Evolutionary conservation across 2,888 invertebrate genomes (phyloP).

Genomic region (Busseola fusca): DNA sequence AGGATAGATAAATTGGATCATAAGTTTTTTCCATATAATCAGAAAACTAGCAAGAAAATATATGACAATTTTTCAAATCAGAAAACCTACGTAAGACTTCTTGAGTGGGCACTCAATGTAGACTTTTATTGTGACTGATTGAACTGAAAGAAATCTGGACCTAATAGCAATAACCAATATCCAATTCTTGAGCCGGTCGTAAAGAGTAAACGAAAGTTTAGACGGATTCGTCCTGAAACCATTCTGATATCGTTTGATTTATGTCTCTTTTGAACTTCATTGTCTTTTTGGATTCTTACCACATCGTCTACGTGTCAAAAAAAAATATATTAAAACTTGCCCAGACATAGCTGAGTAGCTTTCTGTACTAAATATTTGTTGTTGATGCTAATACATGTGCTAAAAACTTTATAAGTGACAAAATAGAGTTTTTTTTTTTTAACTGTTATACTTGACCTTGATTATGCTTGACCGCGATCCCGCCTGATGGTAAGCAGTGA

Average conservation of each 20-base stretch:
- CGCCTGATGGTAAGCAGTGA: no score
- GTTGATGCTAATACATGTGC: no score
- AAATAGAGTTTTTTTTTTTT: no score
- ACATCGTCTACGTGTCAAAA: conserved; percentile 7
- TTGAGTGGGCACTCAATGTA: conserved; percentile 52
- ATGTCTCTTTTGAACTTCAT: conserved; percentile 42
- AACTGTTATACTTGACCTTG: no score
- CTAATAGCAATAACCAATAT: conserved; percentile 43
- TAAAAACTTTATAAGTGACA: conserved; percentile 1
- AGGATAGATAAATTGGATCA: conserved; percentile 24
- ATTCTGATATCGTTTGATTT: conserved; percentile 66
- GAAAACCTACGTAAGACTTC: conserved; percentile 56
- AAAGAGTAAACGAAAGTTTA: conserved; percentile 64
- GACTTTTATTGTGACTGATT: conserved; percentile 59
- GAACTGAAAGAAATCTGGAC: conserved; percentile 61
- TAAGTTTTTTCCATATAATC: conserved; percentile 55
- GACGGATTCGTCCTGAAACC: conserved; percentile 62
- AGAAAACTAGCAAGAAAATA: conserved; percentile 60
- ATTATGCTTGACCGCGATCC: no score
- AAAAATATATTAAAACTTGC: conserved; percentile 2
- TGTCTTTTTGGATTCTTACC: conserved; percentile 6
- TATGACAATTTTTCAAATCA: conserved; percentile 67
- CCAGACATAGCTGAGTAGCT: neutral
- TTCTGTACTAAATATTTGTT: conserved; percentile 7
- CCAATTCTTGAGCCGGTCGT: conserved; percentile 51